These are phyloP conservation scores for Lamellibrachia luymesi DNA, from an alignment of 1,140 invertebrate genomes.

Conservation along the genomic window DNA sequence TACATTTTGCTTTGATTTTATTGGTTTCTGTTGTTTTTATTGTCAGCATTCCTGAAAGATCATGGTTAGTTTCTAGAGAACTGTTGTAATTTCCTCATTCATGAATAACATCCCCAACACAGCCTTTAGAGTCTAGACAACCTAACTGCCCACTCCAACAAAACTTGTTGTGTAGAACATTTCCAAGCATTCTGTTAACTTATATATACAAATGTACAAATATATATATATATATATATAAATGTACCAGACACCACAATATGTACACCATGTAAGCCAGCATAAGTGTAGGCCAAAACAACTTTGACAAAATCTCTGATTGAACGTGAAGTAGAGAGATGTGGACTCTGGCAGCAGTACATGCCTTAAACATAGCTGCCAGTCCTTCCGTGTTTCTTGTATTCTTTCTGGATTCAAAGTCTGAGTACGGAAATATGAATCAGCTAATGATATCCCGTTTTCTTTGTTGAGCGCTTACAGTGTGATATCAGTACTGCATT, in stretches of 20 bases:
- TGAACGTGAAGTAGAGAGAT: not conserved
- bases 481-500: too few species aligned
- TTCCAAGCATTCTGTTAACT: conserved; percentile 1
- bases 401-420: too few species aligned
- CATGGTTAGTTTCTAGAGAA: not conserved
- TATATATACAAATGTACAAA: not conserved
- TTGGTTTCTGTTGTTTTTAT: too few species aligned
- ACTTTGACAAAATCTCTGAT: not conserved
- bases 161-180: not conserved
- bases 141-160: not conserved
- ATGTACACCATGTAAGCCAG: not conserved
- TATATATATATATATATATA: not conserved
- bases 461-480: too few species aligned
- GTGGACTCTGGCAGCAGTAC: not conserved
- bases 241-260: not conserved
- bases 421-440: too few species aligned
- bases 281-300: not conserved
- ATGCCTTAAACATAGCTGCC: not conserved
- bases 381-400: too few species aligned
- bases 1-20: too few species aligned
- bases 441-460: too few species aligned
- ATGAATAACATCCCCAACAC: not conserved
- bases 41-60: too few species aligned
- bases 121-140: too few species aligned
- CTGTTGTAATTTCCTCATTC: not conserved